Evolutionary conservation across 2,113 vertebrate species (phyloP), one percentile per base, ranked within the genome.

Genomic region (Solea senegalensis): DNA sequence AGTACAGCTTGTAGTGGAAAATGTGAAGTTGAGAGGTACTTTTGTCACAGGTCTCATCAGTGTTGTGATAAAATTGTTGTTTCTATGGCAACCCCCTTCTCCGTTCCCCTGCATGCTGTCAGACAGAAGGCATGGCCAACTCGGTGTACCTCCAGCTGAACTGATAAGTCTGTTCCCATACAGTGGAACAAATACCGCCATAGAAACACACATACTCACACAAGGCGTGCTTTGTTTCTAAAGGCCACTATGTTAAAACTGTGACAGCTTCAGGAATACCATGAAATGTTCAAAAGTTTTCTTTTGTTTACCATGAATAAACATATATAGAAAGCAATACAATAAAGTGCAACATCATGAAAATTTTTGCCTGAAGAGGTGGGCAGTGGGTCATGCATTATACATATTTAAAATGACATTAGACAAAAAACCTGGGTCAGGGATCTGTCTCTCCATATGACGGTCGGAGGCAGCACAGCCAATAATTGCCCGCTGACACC

Each of bases 91-190:
- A 88, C 90, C 67, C 51, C 34, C 46, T 81, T 48, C 67, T 59
- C 40, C 67, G 78, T 78, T 78, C 76, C 70, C 52, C 72, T 64
- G 65, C 81, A 21, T 53, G 66, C 84, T 85, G 78, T 89, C 87
- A 90, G 85, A 82, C 85, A 77, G 86, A 86, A 90, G 86, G 85
- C 83, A 69, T n/a, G 44, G 80, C 68, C 39, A 68, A 79, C 80
- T 83, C 16, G 56, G 82, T 76, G 73, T 86, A 67, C 79, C 74
- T 88, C 80, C 86, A 91, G 88, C 89, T 88, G 85, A 91, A 86
- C 79, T 90, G 88, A 92, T 93, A 88, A 91, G 82, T 89, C 81
- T 91, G 83, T 91, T 92, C 92, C 75, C 79, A 76, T 83, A 51
- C 69, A 71, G 72, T 56, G 74, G 53, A 81, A 82, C 76, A 84